phyloP scores from a whole-genome alignment of 2,888 invertebrate genomes.

The Petrolisthes cinctipes region DNA sequence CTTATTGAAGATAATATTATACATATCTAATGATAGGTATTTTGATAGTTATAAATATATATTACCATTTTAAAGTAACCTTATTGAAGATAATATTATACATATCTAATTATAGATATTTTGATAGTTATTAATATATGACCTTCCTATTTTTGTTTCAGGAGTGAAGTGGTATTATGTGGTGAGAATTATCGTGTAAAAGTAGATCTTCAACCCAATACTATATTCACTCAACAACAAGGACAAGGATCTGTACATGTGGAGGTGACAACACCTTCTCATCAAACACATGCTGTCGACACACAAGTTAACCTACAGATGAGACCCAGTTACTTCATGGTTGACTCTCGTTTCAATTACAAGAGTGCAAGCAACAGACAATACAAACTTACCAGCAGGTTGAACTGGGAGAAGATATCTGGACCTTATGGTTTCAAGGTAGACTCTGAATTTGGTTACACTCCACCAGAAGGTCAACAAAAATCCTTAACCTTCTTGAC shows the following conservation, averaged over 20 bases:
- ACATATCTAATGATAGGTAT: neutral
- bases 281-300: slow-evolving; percentile 1
- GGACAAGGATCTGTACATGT: neutral
- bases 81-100: no score
- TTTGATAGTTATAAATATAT: neutral
- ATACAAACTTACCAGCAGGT: slow-evolving; percentile 9
- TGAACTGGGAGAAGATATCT: slow-evolving; percentile 3
- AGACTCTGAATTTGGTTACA: neutral
- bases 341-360: slow-evolving; percentile 14
- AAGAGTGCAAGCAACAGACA: slow-evolving; percentile 15
- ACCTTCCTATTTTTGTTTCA: neutral
- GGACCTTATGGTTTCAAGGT: slow-evolving; percentile 4
- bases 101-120: no score
- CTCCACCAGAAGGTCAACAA: slow-evolving; percentile 9
- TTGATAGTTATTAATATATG: neutral
- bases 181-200: slow-evolving; percentile 11
- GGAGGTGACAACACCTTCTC: neutral
- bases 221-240: neutral
- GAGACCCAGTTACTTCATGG: neutral
- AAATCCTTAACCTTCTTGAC: neutral
- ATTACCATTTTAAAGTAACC: neutral
- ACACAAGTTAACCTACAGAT: neutral
- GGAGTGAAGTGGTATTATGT: neutral
- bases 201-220: neutral
- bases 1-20: neutral